Conservation (phyloP, 2,113 vertebrate genomes). For the Ancistrus triradiatus region DNA sequence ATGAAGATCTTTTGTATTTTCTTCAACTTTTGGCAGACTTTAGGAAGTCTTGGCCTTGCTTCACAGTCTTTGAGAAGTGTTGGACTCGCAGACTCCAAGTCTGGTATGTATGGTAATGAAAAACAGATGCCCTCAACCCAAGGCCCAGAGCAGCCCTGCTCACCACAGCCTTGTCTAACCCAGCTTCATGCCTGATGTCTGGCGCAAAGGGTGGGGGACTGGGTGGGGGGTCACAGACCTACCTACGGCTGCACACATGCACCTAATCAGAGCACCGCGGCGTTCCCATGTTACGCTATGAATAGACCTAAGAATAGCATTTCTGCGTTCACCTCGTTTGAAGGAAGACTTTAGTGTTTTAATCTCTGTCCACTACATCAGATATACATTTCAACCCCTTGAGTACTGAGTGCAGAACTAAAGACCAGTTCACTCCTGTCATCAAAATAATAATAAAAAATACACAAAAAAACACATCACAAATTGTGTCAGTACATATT, state of each 20-base stretch:
- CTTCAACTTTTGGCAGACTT: constrained; percentile 15
- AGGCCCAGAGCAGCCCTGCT: constrained; percentile 39
- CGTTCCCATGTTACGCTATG: not conserved
- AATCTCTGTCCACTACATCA: not conserved
- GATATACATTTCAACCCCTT: too few relatives aligned
- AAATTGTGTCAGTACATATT: too few relatives aligned
- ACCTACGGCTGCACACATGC: constrained; percentile 23
- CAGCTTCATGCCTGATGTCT: constrained; percentile 15
- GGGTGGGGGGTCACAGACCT: constrained; percentile 23
- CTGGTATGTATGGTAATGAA: constrained; percentile 53
- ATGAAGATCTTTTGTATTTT: constrained; percentile 3
- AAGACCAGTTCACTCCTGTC: too few relatives aligned
- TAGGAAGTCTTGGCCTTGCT: constrained; percentile 18
- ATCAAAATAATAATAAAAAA: too few relatives aligned
- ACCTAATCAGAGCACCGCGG: constrained; percentile 22
- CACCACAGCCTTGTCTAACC: constrained; percentile 29
- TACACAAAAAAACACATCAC: too few relatives aligned
- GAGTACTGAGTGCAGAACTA: too few relatives aligned
- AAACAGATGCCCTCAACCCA: constrained; percentile 50
- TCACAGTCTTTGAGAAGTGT: constrained; percentile 61
- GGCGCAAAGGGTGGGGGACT: constrained; percentile 15
- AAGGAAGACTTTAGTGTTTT: not conserved
- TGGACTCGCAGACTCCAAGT: constrained; percentile 31
- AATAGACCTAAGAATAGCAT: constrained; percentile 12
- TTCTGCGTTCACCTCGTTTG: not conserved